Conservation (phyloP, 2,888 invertebrate genomes). For the Drosophila rubida region DNA sequence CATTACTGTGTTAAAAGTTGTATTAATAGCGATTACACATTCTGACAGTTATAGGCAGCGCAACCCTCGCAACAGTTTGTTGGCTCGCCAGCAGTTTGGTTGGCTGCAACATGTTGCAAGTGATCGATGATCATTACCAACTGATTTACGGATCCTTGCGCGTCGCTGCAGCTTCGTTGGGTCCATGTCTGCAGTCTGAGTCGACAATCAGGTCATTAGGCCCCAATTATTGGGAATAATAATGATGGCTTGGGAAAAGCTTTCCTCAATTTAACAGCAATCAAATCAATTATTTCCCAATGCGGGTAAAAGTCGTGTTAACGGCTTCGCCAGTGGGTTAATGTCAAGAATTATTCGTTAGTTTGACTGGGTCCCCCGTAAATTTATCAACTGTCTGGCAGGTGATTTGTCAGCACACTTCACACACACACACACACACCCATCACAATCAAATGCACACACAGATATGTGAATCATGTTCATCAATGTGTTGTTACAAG, state of each 20-base stretch:
- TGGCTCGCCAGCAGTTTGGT: conserved; percentile 4
- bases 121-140: conserved; percentile 7
- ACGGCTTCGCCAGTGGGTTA: conserved; percentile 44
- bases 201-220: conserved; percentile 42
- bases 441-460: conserved; percentile 5
- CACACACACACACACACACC: conserved; percentile 7
- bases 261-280: conserved; percentile 66
- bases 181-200: conserved; percentile 14
- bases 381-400: conserved; percentile 47
- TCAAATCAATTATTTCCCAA: conserved; percentile 71
- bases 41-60: neutral
- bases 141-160: conserved; percentile 48
- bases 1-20: too few species aligned
- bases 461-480: conserved; percentile 44
- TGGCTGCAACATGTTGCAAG: conserved; percentile 54
- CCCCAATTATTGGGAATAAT: conserved; percentile 51
- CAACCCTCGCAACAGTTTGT: conserved; percentile 25
- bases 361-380: conserved; percentile 10
- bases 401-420: conserved; percentile 54
- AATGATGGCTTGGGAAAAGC: conserved; percentile 64
- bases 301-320: conserved; percentile 73
- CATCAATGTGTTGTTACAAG: conserved; percentile 63
- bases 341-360: conserved; percentile 51
- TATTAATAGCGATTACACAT: too few species aligned
- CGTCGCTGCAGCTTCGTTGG: conserved; percentile 16